phyloP scores from a whole-genome alignment of 2,113 vertebrate genomes.

The Lagopus leucura region DNA sequence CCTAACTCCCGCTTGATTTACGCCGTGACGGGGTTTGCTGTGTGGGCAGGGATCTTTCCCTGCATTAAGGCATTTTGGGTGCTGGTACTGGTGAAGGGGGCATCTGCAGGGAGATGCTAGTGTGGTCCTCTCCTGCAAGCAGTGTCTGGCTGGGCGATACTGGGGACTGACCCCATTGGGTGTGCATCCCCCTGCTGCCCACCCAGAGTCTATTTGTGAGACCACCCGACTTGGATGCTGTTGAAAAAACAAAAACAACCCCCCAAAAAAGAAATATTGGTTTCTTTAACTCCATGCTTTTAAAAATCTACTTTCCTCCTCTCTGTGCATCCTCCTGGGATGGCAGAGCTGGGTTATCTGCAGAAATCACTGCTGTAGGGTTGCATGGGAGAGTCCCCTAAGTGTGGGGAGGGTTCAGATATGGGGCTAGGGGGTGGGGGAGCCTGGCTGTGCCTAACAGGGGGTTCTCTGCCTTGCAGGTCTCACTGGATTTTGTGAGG shows the following conservation, averaged over 20 bases:
- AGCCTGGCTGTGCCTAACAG: accelerated
- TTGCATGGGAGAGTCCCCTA: not conserved
- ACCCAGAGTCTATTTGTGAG: not conserved
- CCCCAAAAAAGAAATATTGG: not conserved
- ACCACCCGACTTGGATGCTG: not conserved
- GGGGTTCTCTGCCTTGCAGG: conserved; percentile 67
- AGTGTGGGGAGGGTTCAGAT: not conserved
- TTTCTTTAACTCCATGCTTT: not conserved
- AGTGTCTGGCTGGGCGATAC: not conserved
- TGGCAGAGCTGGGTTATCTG: not conserved
- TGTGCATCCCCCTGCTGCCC: not conserved
- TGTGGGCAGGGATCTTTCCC: not conserved
- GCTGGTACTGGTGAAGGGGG: not conserved
- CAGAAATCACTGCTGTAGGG: not conserved
- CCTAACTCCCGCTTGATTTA: not conserved
- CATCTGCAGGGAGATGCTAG: not conserved
- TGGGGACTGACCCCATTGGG: accelerated
- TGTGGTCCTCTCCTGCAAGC: not conserved
- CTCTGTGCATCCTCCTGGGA: accelerated
- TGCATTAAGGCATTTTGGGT: accelerated
- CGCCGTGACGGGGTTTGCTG: not conserved
- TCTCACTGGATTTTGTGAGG: conserved; percentile 87
- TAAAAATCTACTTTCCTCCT: not conserved
- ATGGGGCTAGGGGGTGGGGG: not conserved
- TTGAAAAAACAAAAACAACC: not conserved